A percentile compares a stretch with the other conserved stretches of the same genome.
These are phyloP conservation scores for Lepus europaeus DNA, from an alignment of 2,113 vertebrate genomes.

Conservation along the genomic window DNA sequence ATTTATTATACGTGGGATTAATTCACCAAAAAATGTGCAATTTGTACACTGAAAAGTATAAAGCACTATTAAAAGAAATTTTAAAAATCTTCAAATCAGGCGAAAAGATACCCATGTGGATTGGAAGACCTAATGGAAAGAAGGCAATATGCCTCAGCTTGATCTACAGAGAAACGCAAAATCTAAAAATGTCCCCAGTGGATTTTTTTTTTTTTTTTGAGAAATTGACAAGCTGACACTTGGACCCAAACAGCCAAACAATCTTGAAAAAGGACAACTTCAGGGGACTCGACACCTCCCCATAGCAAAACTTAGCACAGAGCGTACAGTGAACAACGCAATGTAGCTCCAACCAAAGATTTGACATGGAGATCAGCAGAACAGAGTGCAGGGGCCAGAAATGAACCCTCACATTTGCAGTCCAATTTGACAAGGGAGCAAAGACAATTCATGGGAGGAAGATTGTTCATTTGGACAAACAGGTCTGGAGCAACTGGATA, in stretches of 20 bases:
- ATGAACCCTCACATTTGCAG: no score
- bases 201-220: not conserved
- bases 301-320: conserved; percentile 15
- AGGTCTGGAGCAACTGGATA: not conserved
- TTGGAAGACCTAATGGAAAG: not conserved
- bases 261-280: conserved; percentile 7
- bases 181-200: not conserved
- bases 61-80: not conserved
- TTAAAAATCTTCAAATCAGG: not conserved
- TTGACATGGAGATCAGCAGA: not conserved
- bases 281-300: not conserved
- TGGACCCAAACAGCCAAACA: not conserved
- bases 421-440: not conserved
- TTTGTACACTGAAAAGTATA: not conserved
- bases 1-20: not conserved
- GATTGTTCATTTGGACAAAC: not conserved
- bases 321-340: not conserved
- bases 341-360: not conserved
- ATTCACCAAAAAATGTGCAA: not conserved
- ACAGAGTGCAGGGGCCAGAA: not conserved
- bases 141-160: not conserved
- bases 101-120: not conserved
- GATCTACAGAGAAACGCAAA: not conserved
- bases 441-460: not conserved
- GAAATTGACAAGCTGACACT: not conserved